These are phyloP conservation scores for Ginglymostoma cirratum DNA, from an alignment of 2,113 vertebrate genomes.

Conservation along the genomic window DNA sequence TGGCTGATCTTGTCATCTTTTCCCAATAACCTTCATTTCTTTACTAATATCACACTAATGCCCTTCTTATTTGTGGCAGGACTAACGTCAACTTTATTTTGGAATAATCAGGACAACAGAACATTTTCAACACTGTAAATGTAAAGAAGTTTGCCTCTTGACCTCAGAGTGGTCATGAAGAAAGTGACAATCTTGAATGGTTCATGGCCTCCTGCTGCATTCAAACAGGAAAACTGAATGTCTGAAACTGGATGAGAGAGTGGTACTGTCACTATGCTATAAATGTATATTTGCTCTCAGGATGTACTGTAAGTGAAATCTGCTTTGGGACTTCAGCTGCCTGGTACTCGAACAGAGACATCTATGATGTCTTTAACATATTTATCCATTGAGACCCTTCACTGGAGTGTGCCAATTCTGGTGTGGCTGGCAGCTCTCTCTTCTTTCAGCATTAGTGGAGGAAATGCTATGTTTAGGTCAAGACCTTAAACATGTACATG, in stretches of 20 bases:
- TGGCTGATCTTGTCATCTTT: too few relatives aligned
- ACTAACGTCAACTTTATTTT: not conserved
- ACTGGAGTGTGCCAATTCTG: too few relatives aligned
- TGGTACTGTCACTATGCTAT: not conserved
- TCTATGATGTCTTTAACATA: too few relatives aligned
- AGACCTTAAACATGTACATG: not conserved
- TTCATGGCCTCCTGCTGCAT: not conserved
- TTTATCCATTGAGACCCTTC: too few relatives aligned
- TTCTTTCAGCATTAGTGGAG: not conserved
- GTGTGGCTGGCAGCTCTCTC: too few relatives aligned
- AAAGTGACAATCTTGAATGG: not conserved
- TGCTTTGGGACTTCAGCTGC: too few relatives aligned
- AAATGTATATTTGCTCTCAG: too few relatives aligned
- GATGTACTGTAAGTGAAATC: too few relatives aligned
- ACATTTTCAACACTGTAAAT: not conserved
- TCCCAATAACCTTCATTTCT: too few relatives aligned
- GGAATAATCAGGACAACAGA: not conserved
- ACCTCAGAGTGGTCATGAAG: not conserved
- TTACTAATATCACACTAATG: not conserved
- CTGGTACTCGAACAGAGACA: too few relatives aligned
- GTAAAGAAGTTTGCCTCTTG: not conserved
- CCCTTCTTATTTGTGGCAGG: not conserved
- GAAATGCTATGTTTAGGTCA: not conserved
- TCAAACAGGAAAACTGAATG: not conserved
- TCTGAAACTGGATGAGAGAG: not conserved